These are phyloP conservation scores for Masticophis lateralis DNA, from an alignment of 2,797 vertebrate genomes.

Conservation along the genomic window DNA sequence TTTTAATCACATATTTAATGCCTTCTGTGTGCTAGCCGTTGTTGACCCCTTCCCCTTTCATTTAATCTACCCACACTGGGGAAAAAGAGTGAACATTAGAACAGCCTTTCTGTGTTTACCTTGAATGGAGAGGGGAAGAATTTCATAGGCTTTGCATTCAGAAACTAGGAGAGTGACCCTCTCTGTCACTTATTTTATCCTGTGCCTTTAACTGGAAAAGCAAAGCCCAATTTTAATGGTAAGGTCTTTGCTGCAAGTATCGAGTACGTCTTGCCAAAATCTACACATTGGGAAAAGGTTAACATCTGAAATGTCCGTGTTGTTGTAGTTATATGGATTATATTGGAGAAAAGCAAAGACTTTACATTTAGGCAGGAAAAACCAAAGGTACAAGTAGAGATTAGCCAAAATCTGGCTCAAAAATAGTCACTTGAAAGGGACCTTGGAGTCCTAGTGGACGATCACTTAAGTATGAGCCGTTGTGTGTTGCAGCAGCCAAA, in stretches of 20 bases:
- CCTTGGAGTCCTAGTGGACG: background rate
- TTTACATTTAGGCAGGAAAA: background rate
- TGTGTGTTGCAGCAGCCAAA: background rate
- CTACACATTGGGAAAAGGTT: background rate
- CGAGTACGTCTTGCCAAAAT: background rate
- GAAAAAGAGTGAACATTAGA: background rate
- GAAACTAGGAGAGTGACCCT: background rate
- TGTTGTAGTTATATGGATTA: background rate
- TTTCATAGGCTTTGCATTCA: conserved; percentile 5
- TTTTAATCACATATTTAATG: background rate
- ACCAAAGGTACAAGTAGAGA: background rate
- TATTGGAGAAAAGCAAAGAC: background rate
- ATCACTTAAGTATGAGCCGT: background rate
- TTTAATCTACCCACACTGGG: conserved; percentile 4
- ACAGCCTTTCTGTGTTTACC: background rate
- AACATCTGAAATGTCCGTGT: background rate
- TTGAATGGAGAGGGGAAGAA: background rate
- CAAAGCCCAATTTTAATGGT: background rate
- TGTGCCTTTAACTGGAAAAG: conserved; percentile 4
- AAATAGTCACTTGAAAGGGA: background rate
- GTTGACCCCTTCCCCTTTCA: background rate
- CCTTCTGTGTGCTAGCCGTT: background rate
- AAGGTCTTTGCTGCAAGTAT: background rate
- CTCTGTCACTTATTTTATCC: background rate
- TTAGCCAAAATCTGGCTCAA: background rate